These are phyloP conservation scores for Rhinoderma darwinii DNA, from an alignment of 2,113 vertebrate species.

Conservation along the genomic window DNA sequence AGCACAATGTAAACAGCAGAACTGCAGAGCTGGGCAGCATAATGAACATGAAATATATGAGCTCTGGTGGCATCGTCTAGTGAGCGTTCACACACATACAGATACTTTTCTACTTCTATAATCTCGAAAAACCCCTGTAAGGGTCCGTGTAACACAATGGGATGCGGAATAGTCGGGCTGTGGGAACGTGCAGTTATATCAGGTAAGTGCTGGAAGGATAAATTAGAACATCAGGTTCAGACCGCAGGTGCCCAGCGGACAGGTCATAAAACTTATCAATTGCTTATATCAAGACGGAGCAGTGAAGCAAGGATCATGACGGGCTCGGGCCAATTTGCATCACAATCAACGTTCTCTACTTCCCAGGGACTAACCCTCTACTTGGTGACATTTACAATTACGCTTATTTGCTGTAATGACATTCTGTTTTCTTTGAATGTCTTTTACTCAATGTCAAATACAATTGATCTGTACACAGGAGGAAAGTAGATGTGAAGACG, in stretches of 20 bases:
- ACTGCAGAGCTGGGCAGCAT: too few species aligned
- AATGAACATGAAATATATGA: too few species aligned
- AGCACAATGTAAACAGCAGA: too few species aligned
- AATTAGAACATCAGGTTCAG: conserved; percentile 25
- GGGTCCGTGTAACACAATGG: not conserved
- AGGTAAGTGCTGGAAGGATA: conserved; percentile 21
- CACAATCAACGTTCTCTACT: not conserved
- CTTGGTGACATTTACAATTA: not conserved
- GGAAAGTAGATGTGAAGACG: not conserved
- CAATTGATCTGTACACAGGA: too few species aligned
- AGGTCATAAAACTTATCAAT: conserved; percentile 40
- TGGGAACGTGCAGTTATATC: conserved; percentile 24
- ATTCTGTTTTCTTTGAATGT: not conserved
- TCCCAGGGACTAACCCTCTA: not conserved
- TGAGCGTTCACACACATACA: too few species aligned
- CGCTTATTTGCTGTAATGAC: not conserved
- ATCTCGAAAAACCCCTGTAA: too few species aligned
- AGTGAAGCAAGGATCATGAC: conserved; percentile 3
- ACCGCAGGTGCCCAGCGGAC: not conserved
- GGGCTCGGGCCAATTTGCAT: not conserved
- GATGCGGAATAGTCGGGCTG: not conserved
- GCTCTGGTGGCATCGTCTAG: too few species aligned
- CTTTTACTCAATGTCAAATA: not conserved
- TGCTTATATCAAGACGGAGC: conserved; percentile 11
- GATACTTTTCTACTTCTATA: too few species aligned